A percentile compares a stretch with the other conserved stretches of the same genome.
phyloP scores from a whole-genome alignment of 92 coral and sea anemone species.

The Meandrina meandrites region DNA sequence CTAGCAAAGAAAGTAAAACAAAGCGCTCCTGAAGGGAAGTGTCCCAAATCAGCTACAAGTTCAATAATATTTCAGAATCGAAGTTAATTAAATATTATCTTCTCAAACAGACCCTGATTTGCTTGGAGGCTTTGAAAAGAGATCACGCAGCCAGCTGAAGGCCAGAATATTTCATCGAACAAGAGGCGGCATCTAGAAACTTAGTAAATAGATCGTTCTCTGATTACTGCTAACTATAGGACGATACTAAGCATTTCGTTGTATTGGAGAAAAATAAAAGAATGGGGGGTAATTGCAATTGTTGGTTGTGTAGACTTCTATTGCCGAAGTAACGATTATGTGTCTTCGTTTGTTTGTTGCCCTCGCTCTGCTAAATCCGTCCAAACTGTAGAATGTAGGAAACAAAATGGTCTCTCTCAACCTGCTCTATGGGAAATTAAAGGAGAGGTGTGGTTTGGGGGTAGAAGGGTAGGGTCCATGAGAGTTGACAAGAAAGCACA shows the following conservation, averaged over 20 bases:
- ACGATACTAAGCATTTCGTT: background rate
- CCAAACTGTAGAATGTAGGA: background rate
- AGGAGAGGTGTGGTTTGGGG: no score
- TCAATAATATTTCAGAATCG: background rate
- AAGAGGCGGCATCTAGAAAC: background rate
- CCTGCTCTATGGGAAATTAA: no score
- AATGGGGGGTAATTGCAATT: background rate
- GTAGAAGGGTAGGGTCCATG: no score
- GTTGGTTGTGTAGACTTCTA: no score
- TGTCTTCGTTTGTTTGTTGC: no score
- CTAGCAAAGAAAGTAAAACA: background rate
- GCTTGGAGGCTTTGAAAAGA: slow-evolving; percentile 8
- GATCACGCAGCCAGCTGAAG: background rate
- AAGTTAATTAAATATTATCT: background rate
- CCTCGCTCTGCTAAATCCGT: background rate
- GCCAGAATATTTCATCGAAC: background rate
- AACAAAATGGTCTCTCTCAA: no score
- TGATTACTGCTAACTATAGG: no score
- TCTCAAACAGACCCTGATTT: background rate
- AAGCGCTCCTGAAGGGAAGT: background rate
- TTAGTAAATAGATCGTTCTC: background rate
- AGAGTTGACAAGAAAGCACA: no score
- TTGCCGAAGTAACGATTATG: no score
- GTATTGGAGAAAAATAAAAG: background rate
- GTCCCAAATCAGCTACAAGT: no score